Conservation (phyloP, 1,140 invertebrate genomes). For the Temnothorax longispinosus region DNA sequence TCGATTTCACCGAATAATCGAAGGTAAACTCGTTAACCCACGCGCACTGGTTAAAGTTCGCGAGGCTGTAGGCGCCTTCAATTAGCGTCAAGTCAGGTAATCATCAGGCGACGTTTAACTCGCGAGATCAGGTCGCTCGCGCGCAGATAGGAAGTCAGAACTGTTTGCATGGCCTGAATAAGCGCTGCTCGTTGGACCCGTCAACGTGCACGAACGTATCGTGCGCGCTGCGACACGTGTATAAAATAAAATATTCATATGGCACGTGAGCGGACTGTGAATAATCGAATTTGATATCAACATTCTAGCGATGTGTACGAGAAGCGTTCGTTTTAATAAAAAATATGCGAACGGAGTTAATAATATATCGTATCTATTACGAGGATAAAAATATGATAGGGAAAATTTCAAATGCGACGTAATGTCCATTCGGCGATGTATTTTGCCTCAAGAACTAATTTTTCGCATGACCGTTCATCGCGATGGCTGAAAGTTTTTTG, state of each 20-base stretch:
- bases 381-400: neutral
- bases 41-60: neutral
- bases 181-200: neutral
- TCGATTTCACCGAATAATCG: conserved; percentile 21
- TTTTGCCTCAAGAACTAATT: neutral
- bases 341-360: neutral
- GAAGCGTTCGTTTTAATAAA: neutral
- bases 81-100: conserved; percentile 47
- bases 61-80: conserved; percentile 6
- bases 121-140: conserved; percentile 41
- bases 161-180: conserved; percentile 20
- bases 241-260: conserved; percentile 42
- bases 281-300: conserved; percentile 32
- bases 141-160: conserved; percentile 24
- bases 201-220: neutral
- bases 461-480: neutral
- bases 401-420: neutral
- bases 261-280: neutral
- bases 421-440: neutral
- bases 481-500: neutral
- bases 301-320: neutral
- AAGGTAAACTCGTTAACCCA: conserved; percentile 47
- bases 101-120: conserved; percentile 31
- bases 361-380: neutral
- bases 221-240: neutral